Evolutionary conservation across 92 coral and sea anemone species (phyloP).

Genomic region (Zoanthus sansibaricus): DNA sequence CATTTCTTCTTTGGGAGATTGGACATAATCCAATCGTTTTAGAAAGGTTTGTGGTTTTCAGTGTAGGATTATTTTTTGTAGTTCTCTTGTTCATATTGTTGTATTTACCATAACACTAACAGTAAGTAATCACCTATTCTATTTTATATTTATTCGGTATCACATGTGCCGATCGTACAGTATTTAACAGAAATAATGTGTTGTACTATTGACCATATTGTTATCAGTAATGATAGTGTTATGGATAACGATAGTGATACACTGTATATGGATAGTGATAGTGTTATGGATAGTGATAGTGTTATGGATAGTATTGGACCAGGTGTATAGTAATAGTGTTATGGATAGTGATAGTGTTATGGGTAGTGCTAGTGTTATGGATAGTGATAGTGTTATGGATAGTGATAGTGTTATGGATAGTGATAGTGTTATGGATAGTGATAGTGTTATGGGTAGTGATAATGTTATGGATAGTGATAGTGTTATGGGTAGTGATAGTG

Average conservation of each 20-base stretch:
- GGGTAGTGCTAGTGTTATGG: no score
- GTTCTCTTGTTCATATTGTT: background rate
- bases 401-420: background rate
- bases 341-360: background rate
- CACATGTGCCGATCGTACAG: no score
- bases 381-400: no score
- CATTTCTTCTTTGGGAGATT: constrained; percentile 64
- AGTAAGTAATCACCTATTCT: background rate
- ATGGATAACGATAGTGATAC: no score
- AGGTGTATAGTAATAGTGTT: no score
- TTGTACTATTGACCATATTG: no score
- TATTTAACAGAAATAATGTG: no score
- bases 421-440: no score
- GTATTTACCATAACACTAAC: background rate
- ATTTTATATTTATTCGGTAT: background rate
- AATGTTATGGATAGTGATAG: background rate
- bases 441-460: background rate
- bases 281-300: no score
- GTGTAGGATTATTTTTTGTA: background rate
- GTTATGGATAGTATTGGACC: no score
- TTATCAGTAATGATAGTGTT: background rate
- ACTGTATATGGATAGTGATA: no score
- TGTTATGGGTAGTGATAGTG: background rate
- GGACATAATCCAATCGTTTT: constrained; percentile 70
- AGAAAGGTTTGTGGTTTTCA: constrained; percentile 59